Evolutionary conservation across 53 echinoderm and acorn worm genomes (phyloP).

Genomic region (Glandiceps talaboti): DNA sequence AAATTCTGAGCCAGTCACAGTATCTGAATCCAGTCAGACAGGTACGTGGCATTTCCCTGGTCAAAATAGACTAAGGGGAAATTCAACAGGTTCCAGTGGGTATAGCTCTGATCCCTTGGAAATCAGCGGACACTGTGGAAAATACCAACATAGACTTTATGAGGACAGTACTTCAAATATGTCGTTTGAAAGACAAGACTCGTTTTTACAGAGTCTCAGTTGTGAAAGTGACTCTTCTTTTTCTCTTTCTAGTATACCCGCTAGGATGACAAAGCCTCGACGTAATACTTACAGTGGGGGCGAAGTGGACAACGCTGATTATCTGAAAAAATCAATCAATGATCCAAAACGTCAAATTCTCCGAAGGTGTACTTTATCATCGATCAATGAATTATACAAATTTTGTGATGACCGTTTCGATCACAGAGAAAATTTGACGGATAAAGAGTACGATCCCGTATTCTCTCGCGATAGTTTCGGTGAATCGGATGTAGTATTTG

Average conservation of each 20-base stretch:
- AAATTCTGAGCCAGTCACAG: neutral
- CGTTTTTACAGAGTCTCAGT: no score
- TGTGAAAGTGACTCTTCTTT: neutral
- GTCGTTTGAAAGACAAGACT: neutral
- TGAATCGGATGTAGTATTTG: neutral
- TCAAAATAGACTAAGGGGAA: neutral
- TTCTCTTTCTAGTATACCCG: neutral
- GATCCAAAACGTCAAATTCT: neutral
- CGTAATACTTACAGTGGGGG: neutral
- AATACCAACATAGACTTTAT: no score
- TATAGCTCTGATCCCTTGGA: neutral
- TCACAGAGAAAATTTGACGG: neutral
- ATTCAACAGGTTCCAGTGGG: neutral
- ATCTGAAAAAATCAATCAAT: neutral
- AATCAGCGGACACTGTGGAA: no score
- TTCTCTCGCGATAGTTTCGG: neutral
- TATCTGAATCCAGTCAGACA: neutral
- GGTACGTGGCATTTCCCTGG: neutral
- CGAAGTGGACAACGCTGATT: neutral
- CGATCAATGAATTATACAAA: neutral
- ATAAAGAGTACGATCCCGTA: neutral
- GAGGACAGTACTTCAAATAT: neutral
- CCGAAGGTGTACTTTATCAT: neutral
- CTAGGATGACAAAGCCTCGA: neutral
- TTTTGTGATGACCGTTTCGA: neutral